Evolutionary conservation across 2,797 vertebrate genomes (phyloP), one percentile per base, ranked within the genome.

Genomic region (Schizopygopsis malacanthus): DNA sequence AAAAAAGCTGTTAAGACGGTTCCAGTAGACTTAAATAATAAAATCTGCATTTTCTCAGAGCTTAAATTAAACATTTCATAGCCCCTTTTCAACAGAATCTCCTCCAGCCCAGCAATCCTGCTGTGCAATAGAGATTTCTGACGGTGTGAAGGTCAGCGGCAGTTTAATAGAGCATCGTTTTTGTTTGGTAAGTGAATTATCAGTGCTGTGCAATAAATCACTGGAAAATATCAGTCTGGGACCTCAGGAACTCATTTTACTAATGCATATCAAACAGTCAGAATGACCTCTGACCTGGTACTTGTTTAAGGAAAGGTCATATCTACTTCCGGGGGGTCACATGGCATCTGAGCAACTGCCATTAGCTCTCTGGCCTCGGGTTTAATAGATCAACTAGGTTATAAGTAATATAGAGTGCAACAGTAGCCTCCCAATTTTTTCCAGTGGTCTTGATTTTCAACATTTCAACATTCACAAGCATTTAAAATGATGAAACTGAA

Each of bases 81-180:
- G 81, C 70, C 1, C 15, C 39, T 47, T 61, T 45, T 33, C 37
- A 22, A 33, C 54, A 83, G 41, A 63, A 63, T 18, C 1, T 61
- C 70, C 54, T 37, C 37, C 52, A 59, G 81, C 41, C 22, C 33
- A 33, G 67, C 39, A 11, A 45, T 59, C 25, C 25, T 73, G 70
- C 18, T 2, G 54, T n/a, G 54, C 45, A 73, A 72, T 75, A 61
- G 18, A n/a, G 70, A 73, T 63, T 63, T 75, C 70, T 83, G 70
- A 83, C 4, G 3, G 25, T 63, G 70, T 82, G 81, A 73, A 73
- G 81, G 81, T 83, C 81, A 82, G 20, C 1, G 1, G 28, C 4
- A 4, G 80, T 37, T 75, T 83, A 83, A 83, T 83, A 83, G 54
- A 73, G 54, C 52, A 73, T 33, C 20, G 37, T 82, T 73, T 69